Conservation (phyloP, 2,113 vertebrate genomes). For the Eidolon helvum region DNA sequence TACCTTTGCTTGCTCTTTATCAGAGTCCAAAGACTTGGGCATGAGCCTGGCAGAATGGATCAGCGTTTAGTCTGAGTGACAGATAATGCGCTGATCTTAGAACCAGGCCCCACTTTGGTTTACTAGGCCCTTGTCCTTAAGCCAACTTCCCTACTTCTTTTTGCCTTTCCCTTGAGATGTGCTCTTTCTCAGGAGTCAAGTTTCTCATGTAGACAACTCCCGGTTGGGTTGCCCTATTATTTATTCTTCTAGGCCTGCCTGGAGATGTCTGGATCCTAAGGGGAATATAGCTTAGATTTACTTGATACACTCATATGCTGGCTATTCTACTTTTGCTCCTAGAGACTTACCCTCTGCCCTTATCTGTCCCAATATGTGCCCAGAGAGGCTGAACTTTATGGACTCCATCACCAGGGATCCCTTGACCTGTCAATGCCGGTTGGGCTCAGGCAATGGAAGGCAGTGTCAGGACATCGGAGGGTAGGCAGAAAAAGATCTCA, state of each 20-base stretch:
- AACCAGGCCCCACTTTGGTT: neutral
- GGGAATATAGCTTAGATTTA: neutral
- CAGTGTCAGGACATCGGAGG: neutral
- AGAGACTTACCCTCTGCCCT: neutral
- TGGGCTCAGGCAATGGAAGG: neutral
- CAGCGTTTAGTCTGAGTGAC: neutral
- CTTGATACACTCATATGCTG: neutral
- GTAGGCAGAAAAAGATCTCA: neutral
- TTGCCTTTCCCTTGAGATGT: neutral
- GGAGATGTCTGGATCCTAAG: neutral
- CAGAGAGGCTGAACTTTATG: neutral
- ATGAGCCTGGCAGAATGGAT: neutral
- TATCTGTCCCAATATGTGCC: neutral
- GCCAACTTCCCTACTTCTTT: neutral
- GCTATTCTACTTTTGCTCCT: neutral
- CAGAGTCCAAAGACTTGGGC: neutral
- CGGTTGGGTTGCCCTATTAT: neutral
- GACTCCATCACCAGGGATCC: neutral
- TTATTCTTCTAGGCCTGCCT: neutral
- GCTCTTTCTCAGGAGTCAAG: conserved; percentile 15
- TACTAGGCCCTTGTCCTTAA: neutral
- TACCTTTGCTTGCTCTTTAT: neutral
- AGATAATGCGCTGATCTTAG: neutral
- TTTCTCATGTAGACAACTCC: neutral
- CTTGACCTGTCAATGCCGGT: neutral